These are phyloP conservation scores for Capricornis sumatraensis DNA, from an alignment of 2,113 vertebrate species.

Conservation along the genomic window DNA sequence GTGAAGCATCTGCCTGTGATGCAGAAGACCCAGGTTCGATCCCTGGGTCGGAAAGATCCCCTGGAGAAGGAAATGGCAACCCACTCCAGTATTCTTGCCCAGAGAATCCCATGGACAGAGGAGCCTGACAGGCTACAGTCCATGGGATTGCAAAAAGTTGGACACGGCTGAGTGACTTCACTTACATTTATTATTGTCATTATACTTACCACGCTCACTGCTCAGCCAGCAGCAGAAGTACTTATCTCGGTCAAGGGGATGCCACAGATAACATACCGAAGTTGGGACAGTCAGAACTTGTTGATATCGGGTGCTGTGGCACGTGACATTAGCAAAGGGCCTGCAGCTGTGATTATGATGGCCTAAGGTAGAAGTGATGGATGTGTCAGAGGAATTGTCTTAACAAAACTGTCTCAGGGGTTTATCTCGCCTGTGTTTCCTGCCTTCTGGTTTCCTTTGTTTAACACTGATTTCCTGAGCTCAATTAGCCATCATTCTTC, in stretches of 20 bases:
- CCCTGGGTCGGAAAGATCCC: too few species aligned
- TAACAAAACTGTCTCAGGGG: not conserved
- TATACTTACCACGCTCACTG: not conserved
- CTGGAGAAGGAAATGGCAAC: too few species aligned
- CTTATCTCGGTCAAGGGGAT: not conserved
- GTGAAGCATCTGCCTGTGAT: too few species aligned
- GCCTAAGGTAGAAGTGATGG: not conserved
- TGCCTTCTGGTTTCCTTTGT: not conserved
- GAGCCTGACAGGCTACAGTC: too few species aligned
- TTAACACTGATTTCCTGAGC: not conserved
- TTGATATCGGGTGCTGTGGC: not conserved
- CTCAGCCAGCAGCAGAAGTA: not conserved
- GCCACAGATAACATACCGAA: not conserved
- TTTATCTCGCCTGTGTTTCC: not conserved
- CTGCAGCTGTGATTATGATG: too few species aligned
- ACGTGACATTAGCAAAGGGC: not conserved
- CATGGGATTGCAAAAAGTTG: accelerated
- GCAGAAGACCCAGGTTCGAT: too few species aligned
- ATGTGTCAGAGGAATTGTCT: not conserved
- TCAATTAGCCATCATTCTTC: not conserved
- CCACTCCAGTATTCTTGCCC: too few species aligned
- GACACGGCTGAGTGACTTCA: too few species aligned
- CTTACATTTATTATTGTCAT: not conserved
- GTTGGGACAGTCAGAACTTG: not conserved
- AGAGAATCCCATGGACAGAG: too few species aligned